Conservation (phyloP, 2,888 invertebrate species). For the Homarus gammarus region DNA sequence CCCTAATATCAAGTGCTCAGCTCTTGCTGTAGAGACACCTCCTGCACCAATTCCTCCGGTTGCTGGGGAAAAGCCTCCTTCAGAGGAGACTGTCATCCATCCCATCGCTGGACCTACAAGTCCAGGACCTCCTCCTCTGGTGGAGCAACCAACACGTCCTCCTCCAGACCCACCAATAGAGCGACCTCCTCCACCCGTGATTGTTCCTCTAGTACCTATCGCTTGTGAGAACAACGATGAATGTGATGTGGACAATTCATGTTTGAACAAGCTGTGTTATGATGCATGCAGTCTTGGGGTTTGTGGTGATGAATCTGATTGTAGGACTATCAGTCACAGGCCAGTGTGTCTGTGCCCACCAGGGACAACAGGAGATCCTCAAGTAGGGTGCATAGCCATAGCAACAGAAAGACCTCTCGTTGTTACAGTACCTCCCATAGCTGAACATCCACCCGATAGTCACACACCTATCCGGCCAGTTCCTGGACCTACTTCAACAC, state of each 20-base stretch:
- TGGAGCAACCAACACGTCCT: slow-evolving; percentile 2
- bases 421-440: slow-evolving; percentile 35
- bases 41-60: slow-evolving; percentile 35
- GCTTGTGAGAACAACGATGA: slow-evolving; percentile 66
- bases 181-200: slow-evolving; percentile 32
- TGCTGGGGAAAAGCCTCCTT: slow-evolving; percentile 11
- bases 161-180: slow-evolving; percentile 21
- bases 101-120: slow-evolving; percentile 50
- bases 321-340: slow-evolving; percentile 86
- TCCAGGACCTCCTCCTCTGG: slow-evolving; percentile 21
- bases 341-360: slow-evolving; percentile 86
- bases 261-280: slow-evolving; percentile 71
- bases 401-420: slow-evolving; percentile 12
- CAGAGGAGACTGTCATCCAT: neutral
- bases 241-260: slow-evolving; percentile 60
- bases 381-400: slow-evolving; percentile 2
- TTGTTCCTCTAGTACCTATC: slow-evolving; percentile 28
- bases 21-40: slow-evolving; percentile 34
- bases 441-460: slow-evolving; percentile 17
- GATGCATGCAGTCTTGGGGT: slow-evolving; percentile 81
- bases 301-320: slow-evolving; percentile 87
- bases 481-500: slow-evolving; percentile 78
- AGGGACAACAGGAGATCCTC: slow-evolving; percentile 88
- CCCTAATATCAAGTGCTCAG: slow-evolving; percentile 80
- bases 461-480: slow-evolving; percentile 80